Evolutionary conservation across 1,140 invertebrate genomes (phyloP).

Genomic region (Listronotus bonariensis): DNA sequence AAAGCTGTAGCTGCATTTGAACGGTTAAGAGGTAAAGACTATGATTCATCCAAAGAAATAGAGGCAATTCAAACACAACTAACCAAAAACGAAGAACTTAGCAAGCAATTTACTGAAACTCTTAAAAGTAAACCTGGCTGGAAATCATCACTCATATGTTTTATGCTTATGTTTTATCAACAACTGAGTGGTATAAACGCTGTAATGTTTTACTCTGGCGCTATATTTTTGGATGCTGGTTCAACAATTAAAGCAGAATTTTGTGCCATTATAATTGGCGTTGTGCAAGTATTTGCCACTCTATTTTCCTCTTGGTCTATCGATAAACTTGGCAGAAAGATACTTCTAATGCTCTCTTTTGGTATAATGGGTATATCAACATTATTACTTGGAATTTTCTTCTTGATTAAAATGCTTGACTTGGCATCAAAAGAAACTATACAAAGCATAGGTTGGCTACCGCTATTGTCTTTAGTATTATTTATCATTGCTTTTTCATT

Average conservation of each 20-base stretch:
- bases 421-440: slow-evolving; percentile 38
- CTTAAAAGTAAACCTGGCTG: slow-evolving; percentile 58
- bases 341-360: slow-evolving; percentile 70
- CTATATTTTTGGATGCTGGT: slow-evolving; percentile 54
- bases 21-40: slow-evolving; percentile 70
- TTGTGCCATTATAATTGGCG: slow-evolving; percentile 73
- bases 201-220: slow-evolving; percentile 65
- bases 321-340: slow-evolving; percentile 68
- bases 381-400: slow-evolving; percentile 69
- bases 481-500: slow-evolving; percentile 80
- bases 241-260: slow-evolving; percentile 59
- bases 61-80: slow-evolving; percentile 55
- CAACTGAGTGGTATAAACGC: slow-evolving; percentile 67
- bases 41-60: slow-evolving; percentile 66
- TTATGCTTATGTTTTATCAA: slow-evolving; percentile 72
- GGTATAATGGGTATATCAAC: slow-evolving; percentile 66
- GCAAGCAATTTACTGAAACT: slow-evolving; percentile 53
- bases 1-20: slow-evolving; percentile 68
- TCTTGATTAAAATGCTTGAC: slow-evolving; percentile 60
- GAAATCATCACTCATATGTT: slow-evolving; percentile 61
- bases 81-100: slow-evolving; percentile 49
- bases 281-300: slow-evolving; percentile 73
- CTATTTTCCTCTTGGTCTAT: slow-evolving; percentile 68
- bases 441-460: slow-evolving; percentile 62
- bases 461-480: slow-evolving; percentile 71